phyloP scores from a whole-genome alignment of 2,113 vertebrate species.

The Isichthys henryi region DNA sequence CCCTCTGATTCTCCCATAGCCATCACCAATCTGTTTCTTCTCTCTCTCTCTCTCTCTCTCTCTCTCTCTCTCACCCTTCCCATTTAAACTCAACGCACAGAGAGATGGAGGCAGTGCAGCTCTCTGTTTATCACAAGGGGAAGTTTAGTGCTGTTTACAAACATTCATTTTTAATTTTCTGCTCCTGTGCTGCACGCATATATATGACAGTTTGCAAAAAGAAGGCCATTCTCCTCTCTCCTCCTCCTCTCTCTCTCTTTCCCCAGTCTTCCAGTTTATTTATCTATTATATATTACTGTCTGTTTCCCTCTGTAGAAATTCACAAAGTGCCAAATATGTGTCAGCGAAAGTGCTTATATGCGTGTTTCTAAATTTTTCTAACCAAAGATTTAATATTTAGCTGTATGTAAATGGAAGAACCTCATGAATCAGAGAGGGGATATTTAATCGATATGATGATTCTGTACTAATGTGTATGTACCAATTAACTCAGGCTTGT shows the following conservation, averaged over 20 bases:
- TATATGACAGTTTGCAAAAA: slow-evolving; percentile 7
- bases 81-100: background rate
- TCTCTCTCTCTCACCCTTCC: background rate
- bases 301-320: slow-evolving; percentile 13
- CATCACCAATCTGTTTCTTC: background rate
- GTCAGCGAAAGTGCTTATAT: background rate
- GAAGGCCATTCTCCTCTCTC: slow-evolving; percentile 9
- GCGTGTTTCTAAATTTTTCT: background rate
- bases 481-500: background rate
- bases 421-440: background rate
- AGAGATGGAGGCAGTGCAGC: background rate
- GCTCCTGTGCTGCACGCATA: slow-evolving; percentile 26
- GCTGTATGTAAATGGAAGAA: background rate
- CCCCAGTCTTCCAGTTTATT: slow-evolving; percentile 21
- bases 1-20: background rate
- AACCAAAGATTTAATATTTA: background rate
- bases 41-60: background rate
- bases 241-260: slow-evolving; percentile 17
- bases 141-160: slow-evolving; percentile 37
- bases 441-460: background rate
- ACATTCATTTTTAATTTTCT: slow-evolving; percentile 53
- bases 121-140: slow-evolving; percentile 33
- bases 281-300: slow-evolving; percentile 24
- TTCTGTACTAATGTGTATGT: background rate
- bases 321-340: background rate